Evolutionary conservation across 1,140 invertebrate species (phyloP), one percentile per base, ranked within the genome.

Genomic region (Pygmarrhopalites habei): DNA sequence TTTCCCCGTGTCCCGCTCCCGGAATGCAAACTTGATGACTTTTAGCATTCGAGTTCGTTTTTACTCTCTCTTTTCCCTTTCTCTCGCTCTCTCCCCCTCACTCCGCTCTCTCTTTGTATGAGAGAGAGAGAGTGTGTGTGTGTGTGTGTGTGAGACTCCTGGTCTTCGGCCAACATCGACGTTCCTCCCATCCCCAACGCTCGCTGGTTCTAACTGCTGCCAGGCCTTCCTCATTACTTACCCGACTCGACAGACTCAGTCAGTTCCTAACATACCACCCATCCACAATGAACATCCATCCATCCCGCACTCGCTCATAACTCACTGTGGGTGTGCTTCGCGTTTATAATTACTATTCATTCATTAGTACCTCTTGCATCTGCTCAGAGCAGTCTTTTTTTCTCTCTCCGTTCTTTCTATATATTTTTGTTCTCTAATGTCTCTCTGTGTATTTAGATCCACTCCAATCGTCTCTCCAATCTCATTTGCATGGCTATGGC

Each of bases 281-380:
- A 19, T 35, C 28, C 43, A 49, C 55, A 44, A 46, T 32, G 43
- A 49, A 56, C 57, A 60, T 49, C 30, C 56, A 58, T 44, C 28
- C 23, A 58, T 30, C 57, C 12, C 2, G 23, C 56, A 30, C 29
- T 53, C 47, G 47, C 62, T 59, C 62, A 15, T 35, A 58, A 51
- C 51, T 61, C 47, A 59, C 62, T 49, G 66, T 68, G 66, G 66
- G 66, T 68, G 66, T 68, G 66, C 66, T 64, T 52, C 44, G 39
- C n/a, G n/a, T n/a, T 58, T 61, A 64, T 68, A 68, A 68, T 68
- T 68, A 68, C 66, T 68, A 58, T 60, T 62, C 66, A 64, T 62
- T 68, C 66, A 68, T 68, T 68, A 68, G 63, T 55, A 56, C 65
- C 58, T 60, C 60, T 63, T 28, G 58, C 66, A 60, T 56, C 66